A percentile compares a stretch with the other conserved stretches of the same genome.
Evolutionary conservation across 2,888 invertebrate genomes (phyloP).

Genomic region (Cotesia congregata): DNA sequence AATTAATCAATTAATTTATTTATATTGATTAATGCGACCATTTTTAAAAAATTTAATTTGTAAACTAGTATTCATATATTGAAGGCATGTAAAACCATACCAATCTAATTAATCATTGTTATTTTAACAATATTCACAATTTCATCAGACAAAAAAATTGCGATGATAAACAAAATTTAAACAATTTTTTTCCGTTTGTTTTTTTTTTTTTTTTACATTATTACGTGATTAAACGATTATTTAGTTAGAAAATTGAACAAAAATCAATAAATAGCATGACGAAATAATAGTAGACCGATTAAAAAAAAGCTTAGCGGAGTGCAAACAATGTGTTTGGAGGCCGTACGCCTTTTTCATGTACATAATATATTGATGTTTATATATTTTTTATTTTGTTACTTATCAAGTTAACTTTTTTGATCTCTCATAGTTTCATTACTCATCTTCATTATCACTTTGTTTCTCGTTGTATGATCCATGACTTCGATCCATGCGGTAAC

Average conservation of each 20-base stretch:
- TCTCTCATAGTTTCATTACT: slow-evolving; percentile 48
- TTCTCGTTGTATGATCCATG: background rate
- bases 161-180: slow-evolving; percentile 39
- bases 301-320: slow-evolving; percentile 74
- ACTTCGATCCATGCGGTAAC: background rate
- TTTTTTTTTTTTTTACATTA: slow-evolving; percentile 39
- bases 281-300: slow-evolving; percentile 58
- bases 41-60: slow-evolving; percentile 4
- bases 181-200: slow-evolving; percentile 43
- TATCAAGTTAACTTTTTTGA: slow-evolving; percentile 15
- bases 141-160: slow-evolving; percentile 38
- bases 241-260: slow-evolving; percentile 47
- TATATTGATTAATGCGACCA: background rate
- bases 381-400: slow-evolving; percentile 39
- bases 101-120: slow-evolving; percentile 50
- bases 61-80: slow-evolving; percentile 16
- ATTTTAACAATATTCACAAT: slow-evolving; percentile 49
- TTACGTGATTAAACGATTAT: slow-evolving; percentile 53
- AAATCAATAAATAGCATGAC: slow-evolving; percentile 59
- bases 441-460: slow-evolving; percentile 39
- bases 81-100: slow-evolving; percentile 62
- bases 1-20: background rate
- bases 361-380: slow-evolving; percentile 33
- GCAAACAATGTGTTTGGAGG: slow-evolving; percentile 92
- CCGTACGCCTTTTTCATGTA: slow-evolving; percentile 72